A percentile compares a stretch with the other conserved stretches of the same genome.
Conservation (phyloP, 2,797 vertebrate genomes). For the Lycodopsis pacificus region DNA sequence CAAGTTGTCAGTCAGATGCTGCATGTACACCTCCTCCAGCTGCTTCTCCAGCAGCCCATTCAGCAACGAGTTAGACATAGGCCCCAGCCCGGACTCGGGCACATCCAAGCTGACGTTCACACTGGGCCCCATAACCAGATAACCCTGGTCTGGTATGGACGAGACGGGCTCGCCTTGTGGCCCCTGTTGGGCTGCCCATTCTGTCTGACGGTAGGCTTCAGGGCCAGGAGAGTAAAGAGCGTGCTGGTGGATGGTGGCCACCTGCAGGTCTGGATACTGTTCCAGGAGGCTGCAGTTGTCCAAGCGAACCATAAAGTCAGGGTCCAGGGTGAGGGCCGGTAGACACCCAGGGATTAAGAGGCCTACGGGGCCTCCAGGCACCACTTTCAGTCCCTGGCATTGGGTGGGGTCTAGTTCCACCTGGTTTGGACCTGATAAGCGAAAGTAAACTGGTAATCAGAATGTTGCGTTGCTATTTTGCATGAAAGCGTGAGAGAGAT, state of each 20-base stretch:
- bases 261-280: constrained; percentile 79
- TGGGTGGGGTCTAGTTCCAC: constrained; percentile 19
- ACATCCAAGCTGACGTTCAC: constrained; percentile 61
- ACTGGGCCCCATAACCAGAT: constrained; percentile 72
- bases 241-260: constrained; percentile 25
- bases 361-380: constrained; percentile 23
- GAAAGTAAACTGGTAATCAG: constrained; percentile 7
- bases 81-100: constrained; percentile 72
- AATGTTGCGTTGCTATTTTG: background rate
- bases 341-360: constrained; percentile 61
- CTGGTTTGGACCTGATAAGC: constrained; percentile 48
- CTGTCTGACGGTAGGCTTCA: background rate
- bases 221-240: background rate
- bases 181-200: constrained; percentile 2
- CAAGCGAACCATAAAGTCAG: constrained; percentile 21
- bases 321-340: background rate
- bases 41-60: constrained; percentile 90
- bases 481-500: background rate
- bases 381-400: constrained; percentile 21
- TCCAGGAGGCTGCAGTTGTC: constrained; percentile 72
- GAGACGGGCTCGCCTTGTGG: background rate
- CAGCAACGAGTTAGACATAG: constrained; percentile 89
- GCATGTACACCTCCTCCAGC: constrained; percentile 90
- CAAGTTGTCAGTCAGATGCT: constrained; percentile 90
- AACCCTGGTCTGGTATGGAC: constrained; percentile 70